phyloP scores from a whole-genome alignment of 2,888 invertebrate species.

The Disparrhopalites patrizii region DNA sequence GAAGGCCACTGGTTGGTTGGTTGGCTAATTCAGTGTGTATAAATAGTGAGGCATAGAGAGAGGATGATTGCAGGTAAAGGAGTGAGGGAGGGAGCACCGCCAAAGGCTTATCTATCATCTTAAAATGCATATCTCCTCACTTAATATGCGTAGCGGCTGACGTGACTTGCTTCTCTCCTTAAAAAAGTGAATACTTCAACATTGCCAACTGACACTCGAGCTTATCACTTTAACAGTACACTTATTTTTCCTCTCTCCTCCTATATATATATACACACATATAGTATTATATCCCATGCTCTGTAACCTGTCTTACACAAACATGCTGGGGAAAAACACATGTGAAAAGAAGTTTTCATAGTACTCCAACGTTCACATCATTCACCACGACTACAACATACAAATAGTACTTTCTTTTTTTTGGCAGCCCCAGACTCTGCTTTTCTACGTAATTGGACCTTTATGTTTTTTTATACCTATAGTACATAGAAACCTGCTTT shows the following conservation, averaged over 20 bases:
- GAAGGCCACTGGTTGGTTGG: constrained; percentile 29
- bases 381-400: no score
- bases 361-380: no score
- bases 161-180: constrained; percentile 39
- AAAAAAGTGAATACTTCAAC: constrained; percentile 20
- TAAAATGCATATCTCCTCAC: constrained; percentile 47
- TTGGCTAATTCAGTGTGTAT: constrained; percentile 30
- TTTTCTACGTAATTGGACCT: no score
- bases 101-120: constrained; percentile 41
- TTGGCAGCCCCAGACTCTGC: no score
- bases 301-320: no score
- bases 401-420: no score
- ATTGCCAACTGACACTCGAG: constrained; percentile 23
- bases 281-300: neutral
- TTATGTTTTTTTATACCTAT: no score
- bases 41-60: constrained; percentile 29
- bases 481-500: no score
- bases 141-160: constrained; percentile 44
- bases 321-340: neutral
- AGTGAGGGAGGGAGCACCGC: constrained; percentile 28
- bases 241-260: neutral
- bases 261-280: neutral
- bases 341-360: neutral
- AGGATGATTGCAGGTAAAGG: constrained; percentile 28
- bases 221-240: neutral